Evolutionary conservation across 2,113 vertebrate genomes (phyloP), one percentile per base, ranked within the genome.

Genomic region (Upupa epops): DNA sequence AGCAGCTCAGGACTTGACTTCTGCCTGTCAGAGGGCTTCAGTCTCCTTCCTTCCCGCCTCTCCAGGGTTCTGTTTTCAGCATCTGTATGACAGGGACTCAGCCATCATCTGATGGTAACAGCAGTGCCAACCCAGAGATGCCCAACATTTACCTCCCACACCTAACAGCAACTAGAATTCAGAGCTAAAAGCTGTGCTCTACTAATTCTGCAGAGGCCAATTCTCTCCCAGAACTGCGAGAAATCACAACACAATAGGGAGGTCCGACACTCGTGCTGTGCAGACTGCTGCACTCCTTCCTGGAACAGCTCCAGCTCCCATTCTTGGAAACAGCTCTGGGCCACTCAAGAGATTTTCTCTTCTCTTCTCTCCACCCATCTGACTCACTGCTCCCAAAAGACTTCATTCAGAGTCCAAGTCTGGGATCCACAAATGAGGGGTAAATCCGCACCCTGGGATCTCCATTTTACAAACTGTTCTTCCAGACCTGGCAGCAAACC

Each of bases 311-410:
- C 88, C 92, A 95, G 88, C 65, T 86, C 87, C 60, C 87, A 24
- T 48, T 64, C 84, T 52, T 91, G 82, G 90, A 91, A 92, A 42
- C 61, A 37, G 55, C 58, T 81, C 63, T 61, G 78, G 80, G 88
- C 66, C 51, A 26, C 58, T 25, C 26, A 61, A 91, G 61, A 89
- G 73, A 51, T 63, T 81, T 71, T 75, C 61, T 83, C n/a, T 29
- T 75, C 61, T 83, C n/a, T 29, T 91, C 88, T 42, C 58, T 86
- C 72, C 76, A 74, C 40, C 42, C 28, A 0, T 51, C 65, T 86
- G 80, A 84, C 61, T 92, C 42, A 63, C 42, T 77, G 83, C 42
- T 92, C 83, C 63, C 4, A 0, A 11, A 93, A 69, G 8, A 15
- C 34, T 49, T 83, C 65, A 72, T 91, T 68, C 69, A 34, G 66